Evolutionary conservation across 1,140 invertebrate species (phyloP), one percentile per base, ranked within the genome.

Genomic region (Euborellia annulipes): DNA sequence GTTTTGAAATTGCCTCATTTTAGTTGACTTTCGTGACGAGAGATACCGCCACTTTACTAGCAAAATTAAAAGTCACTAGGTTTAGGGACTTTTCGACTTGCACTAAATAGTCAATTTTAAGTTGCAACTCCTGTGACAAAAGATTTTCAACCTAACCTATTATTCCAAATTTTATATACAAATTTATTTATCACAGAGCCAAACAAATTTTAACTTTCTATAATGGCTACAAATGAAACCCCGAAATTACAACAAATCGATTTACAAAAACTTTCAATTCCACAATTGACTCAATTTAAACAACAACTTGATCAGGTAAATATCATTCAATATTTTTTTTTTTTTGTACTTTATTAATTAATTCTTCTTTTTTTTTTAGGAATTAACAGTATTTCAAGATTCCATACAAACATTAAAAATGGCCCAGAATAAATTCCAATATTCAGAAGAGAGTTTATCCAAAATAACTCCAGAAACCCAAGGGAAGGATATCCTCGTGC

Each of bases 321-420:
- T 50, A 37, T 36, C 27, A 47, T 41, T 40, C 38, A 42, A 19
- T 50, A 23, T 40, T 44, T 18, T 32, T 21, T 45, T 43, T 37
- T 19, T 45, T 22, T 40, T 21, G 49, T 46, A 44, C 47, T 42
- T 44, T 49, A 18, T 44, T 50, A 49, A 48, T 14, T 40, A 39
- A 23, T 14, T 22, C 17, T 16, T 16, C 23, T 50, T 49, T 36
- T 48, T 41, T 23, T 70, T 67, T 56, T 58, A 85, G 82, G 90
- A 94, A 63, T 68, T 96, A 18, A 72, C 71, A 55, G 71, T 91
- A 14, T 86, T 91, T 61, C 80, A 87, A 68, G 82, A 86, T 48
- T 94, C 90, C 0, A 60, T 94, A 36, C 79, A 85, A 55, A 85
- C 83, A 11, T 66, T 94, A 40, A 91, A 93, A 69, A 73, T 85